phyloP scores from a whole-genome alignment of 2,888 invertebrate species.

The Synergus gifuensis region DNA sequence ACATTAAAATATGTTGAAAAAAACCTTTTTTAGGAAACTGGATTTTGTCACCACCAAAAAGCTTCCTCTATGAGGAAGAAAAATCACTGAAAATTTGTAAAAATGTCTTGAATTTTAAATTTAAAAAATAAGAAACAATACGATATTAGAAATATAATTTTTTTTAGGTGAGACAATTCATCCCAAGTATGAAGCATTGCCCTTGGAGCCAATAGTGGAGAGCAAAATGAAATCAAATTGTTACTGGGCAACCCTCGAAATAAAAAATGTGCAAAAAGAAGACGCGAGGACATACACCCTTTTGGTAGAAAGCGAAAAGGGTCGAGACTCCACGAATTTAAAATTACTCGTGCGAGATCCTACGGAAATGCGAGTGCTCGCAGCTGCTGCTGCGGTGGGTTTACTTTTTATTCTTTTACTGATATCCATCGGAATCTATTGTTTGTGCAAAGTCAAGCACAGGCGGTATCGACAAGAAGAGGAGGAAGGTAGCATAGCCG shows the following conservation, averaged over 20 bases:
- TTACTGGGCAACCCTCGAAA: conserved; percentile 89
- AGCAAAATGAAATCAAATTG: conserved; percentile 80
- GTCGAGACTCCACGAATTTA: conserved; percentile 82
- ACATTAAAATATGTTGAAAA: too few species aligned
- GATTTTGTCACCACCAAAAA: too few species aligned
- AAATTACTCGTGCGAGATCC: conserved; percentile 72
- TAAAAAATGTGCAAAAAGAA: conserved; percentile 86
- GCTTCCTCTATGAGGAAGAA: too few species aligned
- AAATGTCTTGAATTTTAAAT: too few species aligned
- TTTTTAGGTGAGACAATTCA: conserved; percentile 70
- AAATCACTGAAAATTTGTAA: too few species aligned
- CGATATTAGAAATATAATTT: background rate
- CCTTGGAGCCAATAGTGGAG: conserved; percentile 72
- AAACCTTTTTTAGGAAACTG: too few species aligned
- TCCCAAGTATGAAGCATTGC: conserved; percentile 74
- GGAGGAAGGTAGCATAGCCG: conserved; percentile 74
- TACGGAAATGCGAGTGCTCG: conserved; percentile 72
- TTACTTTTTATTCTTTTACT: conserved; percentile 68
- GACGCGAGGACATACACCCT: conserved; percentile 93
- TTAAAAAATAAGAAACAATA: background rate
- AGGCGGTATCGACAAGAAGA: conserved; percentile 67
- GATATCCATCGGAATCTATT: conserved; percentile 68
- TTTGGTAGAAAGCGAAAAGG: conserved; percentile 92
- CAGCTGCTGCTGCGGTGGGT: conserved; percentile 70
- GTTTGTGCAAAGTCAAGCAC: conserved; percentile 65